A percentile compares a stretch with the other conserved stretches of the same genome.
Evolutionary conservation across 1,140 invertebrate genomes (phyloP).

Genomic region (Heliconius congener): DNA sequence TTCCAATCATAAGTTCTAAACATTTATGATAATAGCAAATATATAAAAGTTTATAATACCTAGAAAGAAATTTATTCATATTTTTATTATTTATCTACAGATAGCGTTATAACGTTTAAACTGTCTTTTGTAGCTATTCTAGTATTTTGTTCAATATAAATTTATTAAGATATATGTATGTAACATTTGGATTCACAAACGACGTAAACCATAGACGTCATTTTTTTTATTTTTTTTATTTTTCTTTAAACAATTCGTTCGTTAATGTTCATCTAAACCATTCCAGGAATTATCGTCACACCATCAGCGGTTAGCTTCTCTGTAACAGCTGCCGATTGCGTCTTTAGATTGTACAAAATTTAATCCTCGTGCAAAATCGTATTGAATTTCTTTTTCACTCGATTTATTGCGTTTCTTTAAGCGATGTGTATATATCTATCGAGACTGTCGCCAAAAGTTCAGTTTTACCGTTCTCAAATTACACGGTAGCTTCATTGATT

Average conservation of each 20-base stretch:
- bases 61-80: no score
- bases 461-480: constrained; percentile 70
- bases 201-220: not conserved
- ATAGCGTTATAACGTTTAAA: no score
- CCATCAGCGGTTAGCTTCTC: constrained; percentile 59
- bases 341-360: constrained; percentile 73
- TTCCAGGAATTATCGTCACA: constrained; percentile 56
- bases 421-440: constrained; percentile 36
- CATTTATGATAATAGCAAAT: no score
- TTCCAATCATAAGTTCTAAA: no score
- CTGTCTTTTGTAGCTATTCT: no score
- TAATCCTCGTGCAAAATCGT: constrained; percentile 71
- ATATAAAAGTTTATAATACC: no score
- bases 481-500: constrained; percentile 61
- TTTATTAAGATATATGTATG: no score
- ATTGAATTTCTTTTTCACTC: constrained; percentile 76
- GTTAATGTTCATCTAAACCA: constrained; percentile 43
- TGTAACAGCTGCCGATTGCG: constrained; percentile 69
- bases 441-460: constrained; percentile 67
- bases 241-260: constrained; percentile 34
- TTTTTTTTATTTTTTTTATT: constrained; percentile 8
- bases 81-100: no score
- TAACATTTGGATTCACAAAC: not conserved
- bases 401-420: constrained; percentile 73
- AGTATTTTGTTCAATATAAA: no score